A percentile compares a stretch with the other conserved stretches of the same genome.
Conservation (phyloP, 2,888 invertebrate genomes). For the Hemaris fuciformis region DNA sequence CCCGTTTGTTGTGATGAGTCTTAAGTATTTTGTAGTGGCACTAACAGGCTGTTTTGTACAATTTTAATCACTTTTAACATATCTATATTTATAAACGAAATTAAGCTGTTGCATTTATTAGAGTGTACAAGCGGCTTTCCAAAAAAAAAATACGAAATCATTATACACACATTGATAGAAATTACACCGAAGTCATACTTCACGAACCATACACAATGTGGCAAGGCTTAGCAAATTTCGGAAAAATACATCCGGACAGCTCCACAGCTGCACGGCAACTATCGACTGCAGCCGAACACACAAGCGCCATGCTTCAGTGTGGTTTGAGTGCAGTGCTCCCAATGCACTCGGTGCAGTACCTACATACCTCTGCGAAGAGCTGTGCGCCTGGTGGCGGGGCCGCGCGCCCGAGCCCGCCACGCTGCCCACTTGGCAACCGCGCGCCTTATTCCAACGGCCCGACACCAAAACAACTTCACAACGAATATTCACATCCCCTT, state of each 20-base stretch:
- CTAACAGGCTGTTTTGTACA: too few species aligned
- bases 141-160: too few species aligned
- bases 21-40: too few species aligned
- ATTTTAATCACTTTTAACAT: too few species aligned
- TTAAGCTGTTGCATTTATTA: too few species aligned
- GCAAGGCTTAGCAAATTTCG: not conserved
- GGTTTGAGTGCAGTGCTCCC: constrained; percentile 10
- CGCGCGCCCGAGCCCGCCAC: constrained; percentile 58
- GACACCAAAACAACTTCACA: not conserved
- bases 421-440: constrained; percentile 76
- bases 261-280: not conserved
- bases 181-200: too few species aligned
- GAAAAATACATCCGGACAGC: not conserved
- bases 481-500: not conserved
- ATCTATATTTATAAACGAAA: too few species aligned
- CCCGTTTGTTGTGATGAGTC: too few species aligned
- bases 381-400: constrained; percentile 70
- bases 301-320: not conserved
- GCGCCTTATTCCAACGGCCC: constrained; percentile 21
- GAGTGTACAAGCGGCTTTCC: too few species aligned
- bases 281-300: not conserved
- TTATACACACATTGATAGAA: too few species aligned
- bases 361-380: constrained; percentile 40
- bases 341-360: constrained; percentile 25
- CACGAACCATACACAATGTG: not conserved